A percentile compares a stretch with the other conserved stretches of the same genome.
Evolutionary conservation across 2,888 invertebrate species (phyloP).

Genomic region (Dendrolimus houi): DNA sequence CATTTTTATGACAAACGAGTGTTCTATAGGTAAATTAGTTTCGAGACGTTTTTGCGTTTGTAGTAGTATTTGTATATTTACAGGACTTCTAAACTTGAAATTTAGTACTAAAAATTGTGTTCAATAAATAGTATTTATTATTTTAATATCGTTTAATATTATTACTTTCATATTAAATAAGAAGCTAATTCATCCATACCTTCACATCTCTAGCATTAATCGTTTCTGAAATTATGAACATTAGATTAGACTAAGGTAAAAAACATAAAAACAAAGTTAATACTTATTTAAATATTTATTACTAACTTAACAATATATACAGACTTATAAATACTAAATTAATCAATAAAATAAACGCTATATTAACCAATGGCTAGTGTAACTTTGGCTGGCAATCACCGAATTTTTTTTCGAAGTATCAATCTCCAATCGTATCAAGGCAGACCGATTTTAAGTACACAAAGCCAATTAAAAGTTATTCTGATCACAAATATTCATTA

Average conservation of each 20-base stretch:
- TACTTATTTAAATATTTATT: neutral
- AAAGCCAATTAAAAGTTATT: slow-evolving; percentile 48
- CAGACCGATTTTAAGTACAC: slow-evolving; percentile 54
- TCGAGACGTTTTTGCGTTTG: too few relatives aligned
- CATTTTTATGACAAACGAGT: too few relatives aligned
- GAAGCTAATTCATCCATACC: too few relatives aligned
- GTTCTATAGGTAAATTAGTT: too few relatives aligned
- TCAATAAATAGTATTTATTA: too few relatives aligned
- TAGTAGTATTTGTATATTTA: too few relatives aligned
- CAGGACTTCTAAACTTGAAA: too few relatives aligned
- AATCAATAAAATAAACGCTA: neutral
- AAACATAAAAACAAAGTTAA: neutral
- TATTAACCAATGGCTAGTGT: neutral
- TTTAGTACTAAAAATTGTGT: too few relatives aligned
- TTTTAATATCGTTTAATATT: too few relatives aligned
- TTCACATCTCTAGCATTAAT: too few relatives aligned
- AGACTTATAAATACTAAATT: neutral
- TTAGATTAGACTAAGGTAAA: neutral
- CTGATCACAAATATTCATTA: slow-evolving; percentile 31
- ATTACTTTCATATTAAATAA: too few relatives aligned
- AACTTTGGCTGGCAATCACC: neutral
- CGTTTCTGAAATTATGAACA: too few relatives aligned
- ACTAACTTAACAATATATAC: neutral
- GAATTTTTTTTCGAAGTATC: neutral
- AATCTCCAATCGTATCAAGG: neutral